Evolutionary conservation across 2,888 invertebrate species (phyloP), one percentile per base, ranked within the genome.

Genomic region (Clusia tigrina): DNA sequence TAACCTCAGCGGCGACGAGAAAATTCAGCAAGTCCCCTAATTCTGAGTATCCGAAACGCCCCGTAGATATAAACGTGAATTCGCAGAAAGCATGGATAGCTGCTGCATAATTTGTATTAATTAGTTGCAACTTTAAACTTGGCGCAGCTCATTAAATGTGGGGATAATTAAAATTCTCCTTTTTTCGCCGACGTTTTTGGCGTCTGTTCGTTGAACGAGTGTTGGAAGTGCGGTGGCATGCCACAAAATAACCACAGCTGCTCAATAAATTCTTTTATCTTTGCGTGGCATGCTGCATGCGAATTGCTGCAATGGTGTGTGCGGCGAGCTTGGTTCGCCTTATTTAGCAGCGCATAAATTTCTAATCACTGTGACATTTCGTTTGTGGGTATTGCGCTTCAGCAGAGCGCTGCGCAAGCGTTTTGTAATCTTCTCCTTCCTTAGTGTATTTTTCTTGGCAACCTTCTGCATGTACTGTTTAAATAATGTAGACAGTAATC

Each of bases 111-210:
- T 74, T 67, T 65, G 63, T 67, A 75, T 74, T 75, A 76, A 76
- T 74, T 74, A 71, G 69, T 69, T 74, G 73, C 75, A 69, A 68
- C 64, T 75, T 74, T 68, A 71, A 76, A 75, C 72, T 69, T 54
- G 75, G 69, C 74, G 67, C 71, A 74, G 75, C 71, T 74, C 64
- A 75, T 75, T 76, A 67, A 74, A 69, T 48, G 18, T 22, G 22
- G 15, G n/a, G 42, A 42, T n/a, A 10, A 42, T n/a, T 42, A 15
- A n/a, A 42, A 32, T 32, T 32, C 5, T 32, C 12, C 12, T 42
- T 6, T n/a, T n/a, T n/a, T n/a, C n/a, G n/a, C n/a, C n/a, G n/a
- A n/a, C n/a, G n/a, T n/a, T n/a, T n/a, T n/a, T n/a, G n/a, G n/a
- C n/a, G n/a, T n/a, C n/a, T n/a, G n/a, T n/a, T n/a, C n/a, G n/a